These are phyloP conservation scores for Glaucidium brasilianum DNA, from an alignment of 2,113 vertebrate species.

Conservation along the genomic window DNA sequence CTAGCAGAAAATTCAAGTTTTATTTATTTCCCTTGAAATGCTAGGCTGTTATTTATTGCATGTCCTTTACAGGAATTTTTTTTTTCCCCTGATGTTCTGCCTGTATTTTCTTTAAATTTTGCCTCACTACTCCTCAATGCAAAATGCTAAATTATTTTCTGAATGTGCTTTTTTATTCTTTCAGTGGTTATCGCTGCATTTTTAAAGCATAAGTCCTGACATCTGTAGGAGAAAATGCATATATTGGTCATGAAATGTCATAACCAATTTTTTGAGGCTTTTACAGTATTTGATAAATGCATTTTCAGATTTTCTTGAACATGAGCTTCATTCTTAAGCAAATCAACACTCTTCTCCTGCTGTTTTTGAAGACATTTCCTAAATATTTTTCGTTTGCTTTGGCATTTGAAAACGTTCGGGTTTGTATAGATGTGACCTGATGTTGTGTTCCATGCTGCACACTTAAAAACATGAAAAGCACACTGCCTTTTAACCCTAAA, in stretches of 20 bases:
- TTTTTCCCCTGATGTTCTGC: not conserved
- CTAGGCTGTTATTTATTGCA: not conserved
- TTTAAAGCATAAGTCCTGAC: not conserved
- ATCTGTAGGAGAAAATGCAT: not conserved
- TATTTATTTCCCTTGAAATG: not conserved
- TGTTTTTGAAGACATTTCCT: not conserved
- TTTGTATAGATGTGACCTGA: not conserved
- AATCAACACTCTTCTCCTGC: not conserved
- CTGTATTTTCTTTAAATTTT: not conserved
- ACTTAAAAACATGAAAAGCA: not conserved
- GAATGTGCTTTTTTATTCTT: not conserved
- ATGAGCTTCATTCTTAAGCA: not conserved
- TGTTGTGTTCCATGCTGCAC: not conserved
- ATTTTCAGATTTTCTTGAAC: not conserved
- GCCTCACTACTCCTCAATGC: not conserved
- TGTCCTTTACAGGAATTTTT: not conserved
- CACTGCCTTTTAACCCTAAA: conserved; percentile 7
- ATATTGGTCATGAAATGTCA: not conserved
- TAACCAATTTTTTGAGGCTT: not conserved
- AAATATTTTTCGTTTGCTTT: not conserved
- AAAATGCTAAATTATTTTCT: not conserved
- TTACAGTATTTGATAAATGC: not conserved
- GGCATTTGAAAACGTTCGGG: not conserved
- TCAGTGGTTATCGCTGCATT: not conserved
- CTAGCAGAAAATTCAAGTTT: not conserved